phyloP scores from a whole-genome alignment of 2,888 invertebrate species.

The Laspeyria flexula region DNA sequence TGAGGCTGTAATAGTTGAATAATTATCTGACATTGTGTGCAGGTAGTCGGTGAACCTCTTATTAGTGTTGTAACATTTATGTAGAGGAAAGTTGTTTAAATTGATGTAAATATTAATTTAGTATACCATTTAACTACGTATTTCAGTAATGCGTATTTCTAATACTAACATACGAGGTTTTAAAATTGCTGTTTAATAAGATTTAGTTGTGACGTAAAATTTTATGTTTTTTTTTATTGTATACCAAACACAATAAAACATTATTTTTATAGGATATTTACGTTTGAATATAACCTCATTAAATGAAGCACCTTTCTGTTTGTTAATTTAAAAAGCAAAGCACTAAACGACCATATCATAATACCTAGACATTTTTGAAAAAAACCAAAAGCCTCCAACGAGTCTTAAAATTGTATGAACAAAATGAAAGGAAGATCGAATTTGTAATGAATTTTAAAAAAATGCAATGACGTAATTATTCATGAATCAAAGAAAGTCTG shows the following conservation, averaged over 20 bases:
- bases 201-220: too few relatives aligned
- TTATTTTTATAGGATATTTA: too few relatives aligned
- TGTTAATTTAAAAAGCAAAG: not conserved
- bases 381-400: constrained; percentile 7
- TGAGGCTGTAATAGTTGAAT: constrained; percentile 19
- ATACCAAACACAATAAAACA: too few relatives aligned
- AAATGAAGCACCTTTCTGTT: not conserved
- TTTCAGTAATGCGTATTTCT: too few relatives aligned
- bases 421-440: constrained; percentile 47
- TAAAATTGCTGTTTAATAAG: too few relatives aligned
- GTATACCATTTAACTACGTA: too few relatives aligned
- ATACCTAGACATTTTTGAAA: too few relatives aligned
- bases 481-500: constrained; percentile 58
- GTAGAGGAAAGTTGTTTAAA: not conserved
- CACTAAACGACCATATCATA: too few relatives aligned
- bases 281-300: not conserved
- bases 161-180: too few relatives aligned
- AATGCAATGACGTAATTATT: constrained; percentile 51
- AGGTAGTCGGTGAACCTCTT: not conserved
- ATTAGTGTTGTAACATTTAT: constrained; percentile 1
- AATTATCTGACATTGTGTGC: constrained; percentile 15
- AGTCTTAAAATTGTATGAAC: constrained; percentile 22
- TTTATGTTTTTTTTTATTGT: too few relatives aligned
- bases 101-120: not conserved
- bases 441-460: constrained; percentile 39